Percentiles rank a stretch among this genome's conserved stretches.
These are phyloP conservation scores for Heteronetta atricapilla DNA, from an alignment of 2,113 vertebrate species.

Conservation along the genomic window DNA sequence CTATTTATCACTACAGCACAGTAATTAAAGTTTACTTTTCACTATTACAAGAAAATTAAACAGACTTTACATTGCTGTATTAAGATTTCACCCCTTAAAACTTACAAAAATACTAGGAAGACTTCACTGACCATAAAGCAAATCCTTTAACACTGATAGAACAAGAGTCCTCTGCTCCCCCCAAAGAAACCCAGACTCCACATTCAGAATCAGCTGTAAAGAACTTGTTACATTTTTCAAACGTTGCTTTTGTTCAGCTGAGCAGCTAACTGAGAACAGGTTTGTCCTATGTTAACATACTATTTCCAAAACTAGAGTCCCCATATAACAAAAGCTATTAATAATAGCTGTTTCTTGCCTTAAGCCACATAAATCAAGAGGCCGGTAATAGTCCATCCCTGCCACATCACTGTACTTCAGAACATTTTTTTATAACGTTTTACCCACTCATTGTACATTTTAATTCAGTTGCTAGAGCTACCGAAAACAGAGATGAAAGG, in stretches of 20 bases:
- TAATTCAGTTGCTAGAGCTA: constrained; percentile 3
- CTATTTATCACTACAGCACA: background rate
- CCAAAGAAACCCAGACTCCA: background rate
- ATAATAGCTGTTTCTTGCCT: background rate
- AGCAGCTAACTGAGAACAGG: background rate
- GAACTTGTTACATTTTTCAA: background rate
- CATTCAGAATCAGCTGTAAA: background rate
- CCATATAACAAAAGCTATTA: background rate
- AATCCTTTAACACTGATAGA: background rate
- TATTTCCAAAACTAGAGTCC: background rate
- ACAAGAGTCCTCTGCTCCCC: background rate
- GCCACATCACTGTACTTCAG: background rate
- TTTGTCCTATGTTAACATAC: background rate
- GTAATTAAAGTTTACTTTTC: constrained; percentile 17
- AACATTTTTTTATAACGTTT: background rate
- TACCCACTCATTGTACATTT: background rate
- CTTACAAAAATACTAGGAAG: background rate
- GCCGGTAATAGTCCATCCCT: background rate
- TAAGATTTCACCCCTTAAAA: background rate
- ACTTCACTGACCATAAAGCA: constrained; percentile 15
- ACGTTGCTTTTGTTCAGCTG: background rate
- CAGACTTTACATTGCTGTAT: background rate
- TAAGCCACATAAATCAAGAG: background rate
- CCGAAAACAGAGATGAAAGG: background rate
- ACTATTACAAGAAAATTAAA: background rate